Percentiles rank a stretch among this genome's conserved stretches.
Conservation (phyloP, 2,113 vertebrate genomes). For the Ariopsis seemanni region DNA sequence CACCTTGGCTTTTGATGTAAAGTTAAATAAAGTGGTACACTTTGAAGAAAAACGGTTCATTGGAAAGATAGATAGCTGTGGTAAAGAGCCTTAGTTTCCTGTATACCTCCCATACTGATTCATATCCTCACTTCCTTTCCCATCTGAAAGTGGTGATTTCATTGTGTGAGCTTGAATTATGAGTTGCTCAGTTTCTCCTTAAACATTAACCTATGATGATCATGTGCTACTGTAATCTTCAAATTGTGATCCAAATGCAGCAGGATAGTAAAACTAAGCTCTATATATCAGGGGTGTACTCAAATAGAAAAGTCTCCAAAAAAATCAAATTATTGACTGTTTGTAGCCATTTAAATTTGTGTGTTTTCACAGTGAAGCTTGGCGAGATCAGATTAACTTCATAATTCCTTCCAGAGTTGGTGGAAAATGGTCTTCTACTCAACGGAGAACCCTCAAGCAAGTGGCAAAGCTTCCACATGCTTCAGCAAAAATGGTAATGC, state of each 20-base stretch:
- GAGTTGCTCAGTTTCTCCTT: neutral
- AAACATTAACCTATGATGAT: neutral
- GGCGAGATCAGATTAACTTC: neutral
- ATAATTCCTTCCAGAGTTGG: neutral
- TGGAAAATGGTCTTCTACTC: neutral
- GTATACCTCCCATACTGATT: neutral
- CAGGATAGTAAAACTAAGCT: neutral
- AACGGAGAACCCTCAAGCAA: neutral
- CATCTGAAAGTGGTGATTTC: neutral
- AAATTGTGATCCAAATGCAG: neutral
- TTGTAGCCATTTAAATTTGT: neutral
- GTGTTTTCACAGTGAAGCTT: neutral
- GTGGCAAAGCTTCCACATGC: neutral
- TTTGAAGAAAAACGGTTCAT: neutral
- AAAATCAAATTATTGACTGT: neutral
- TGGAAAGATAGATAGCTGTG: neutral
- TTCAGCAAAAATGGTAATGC: neutral
- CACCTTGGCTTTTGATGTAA: conserved; percentile 29
- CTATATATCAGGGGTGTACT: neutral
- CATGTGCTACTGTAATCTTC: neutral
- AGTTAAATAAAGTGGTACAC: conserved; percentile 27
- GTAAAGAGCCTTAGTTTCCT: neutral
- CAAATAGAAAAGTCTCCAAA: neutral
- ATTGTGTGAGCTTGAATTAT: neutral
- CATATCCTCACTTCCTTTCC: neutral